Percentiles rank a stretch among this genome's conserved stretches.
These are phyloP conservation scores for Trypoxylus dichotomus DNA, from an alignment of 1,140 invertebrate genomes.

Conservation along the genomic window DNA sequence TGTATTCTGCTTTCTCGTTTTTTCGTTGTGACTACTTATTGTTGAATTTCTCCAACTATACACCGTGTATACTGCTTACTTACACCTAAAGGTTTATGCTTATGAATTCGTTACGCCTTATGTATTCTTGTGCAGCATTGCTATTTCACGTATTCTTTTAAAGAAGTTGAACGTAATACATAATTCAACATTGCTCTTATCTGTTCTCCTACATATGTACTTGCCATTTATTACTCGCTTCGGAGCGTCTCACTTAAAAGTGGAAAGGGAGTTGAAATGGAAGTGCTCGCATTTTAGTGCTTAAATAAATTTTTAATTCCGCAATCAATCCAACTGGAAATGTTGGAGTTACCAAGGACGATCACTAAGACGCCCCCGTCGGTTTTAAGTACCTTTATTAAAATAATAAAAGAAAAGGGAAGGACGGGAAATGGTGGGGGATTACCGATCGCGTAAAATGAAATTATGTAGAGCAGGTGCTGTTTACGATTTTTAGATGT, in stretches of 20 bases:
- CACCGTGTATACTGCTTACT: too few relatives aligned
- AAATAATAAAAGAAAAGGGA: not conserved
- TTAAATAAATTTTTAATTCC: not conserved
- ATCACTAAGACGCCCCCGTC: not conserved
- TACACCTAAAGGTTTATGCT: too few relatives aligned
- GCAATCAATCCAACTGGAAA: not conserved
- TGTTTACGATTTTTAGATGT: not conserved
- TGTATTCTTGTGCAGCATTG: not conserved
- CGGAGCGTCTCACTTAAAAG: not conserved
- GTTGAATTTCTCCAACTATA: too few relatives aligned
- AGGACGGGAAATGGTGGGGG: not conserved
- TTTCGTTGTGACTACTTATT: too few relatives aligned
- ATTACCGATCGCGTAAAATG: not conserved
- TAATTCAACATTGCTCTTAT: not conserved
- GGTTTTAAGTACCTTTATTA: not conserved
- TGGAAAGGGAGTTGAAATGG: not conserved
- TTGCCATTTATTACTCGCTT: not conserved
- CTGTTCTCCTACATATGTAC: not conserved
- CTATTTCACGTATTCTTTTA: not conserved
- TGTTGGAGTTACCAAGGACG: not conserved
- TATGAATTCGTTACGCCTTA: not conserved
- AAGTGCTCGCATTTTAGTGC: not conserved
- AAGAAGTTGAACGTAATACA: not conserved
- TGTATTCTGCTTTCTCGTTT: too few relatives aligned
- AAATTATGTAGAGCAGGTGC: not conserved